Evolutionary conservation across 2,113 vertebrate genomes (phyloP).

Genomic region (Rattus norvegicus): DNA sequence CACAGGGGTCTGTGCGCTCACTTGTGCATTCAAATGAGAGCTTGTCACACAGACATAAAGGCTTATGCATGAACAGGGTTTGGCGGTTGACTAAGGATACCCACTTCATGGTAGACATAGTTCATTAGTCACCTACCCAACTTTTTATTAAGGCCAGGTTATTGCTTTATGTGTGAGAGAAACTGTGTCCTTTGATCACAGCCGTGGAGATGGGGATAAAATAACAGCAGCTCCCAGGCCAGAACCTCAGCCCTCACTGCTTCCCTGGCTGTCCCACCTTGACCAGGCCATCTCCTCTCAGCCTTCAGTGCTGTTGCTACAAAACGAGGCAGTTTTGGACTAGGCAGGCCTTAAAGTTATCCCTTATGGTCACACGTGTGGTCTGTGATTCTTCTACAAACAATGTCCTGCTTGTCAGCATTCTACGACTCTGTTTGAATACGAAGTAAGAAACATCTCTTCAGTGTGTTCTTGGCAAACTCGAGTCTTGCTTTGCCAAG

Average conservation of each 20-base stretch:
- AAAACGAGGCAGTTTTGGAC: background rate
- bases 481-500: background rate
- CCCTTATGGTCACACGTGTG: background rate
- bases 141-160: constrained; percentile 53
- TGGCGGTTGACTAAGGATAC: constrained; percentile 17
- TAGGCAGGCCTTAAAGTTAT: background rate
- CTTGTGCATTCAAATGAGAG: constrained; percentile 73
- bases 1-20: constrained; percentile 34
- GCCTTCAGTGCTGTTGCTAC: background rate
- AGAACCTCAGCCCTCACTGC: background rate
- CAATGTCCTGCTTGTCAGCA: fast-evolving
- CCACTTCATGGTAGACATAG: constrained; percentile 59
- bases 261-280: background rate
- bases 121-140: constrained; percentile 70
- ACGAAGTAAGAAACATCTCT: background rate
- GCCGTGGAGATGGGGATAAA: constrained; percentile 65
- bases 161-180: constrained; percentile 76
- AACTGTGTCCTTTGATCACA: constrained; percentile 75
- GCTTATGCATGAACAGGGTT: constrained; percentile 21
- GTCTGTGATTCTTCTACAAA: background rate
- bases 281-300: background rate
- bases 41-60: constrained; percentile 71
- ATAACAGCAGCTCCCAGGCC: constrained; percentile 44
- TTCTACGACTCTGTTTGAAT: background rate
- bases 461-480: background rate